Base-by-base conservation (phyloP, 2,888 invertebrate species). In the Cantharis rufa region DNA sequence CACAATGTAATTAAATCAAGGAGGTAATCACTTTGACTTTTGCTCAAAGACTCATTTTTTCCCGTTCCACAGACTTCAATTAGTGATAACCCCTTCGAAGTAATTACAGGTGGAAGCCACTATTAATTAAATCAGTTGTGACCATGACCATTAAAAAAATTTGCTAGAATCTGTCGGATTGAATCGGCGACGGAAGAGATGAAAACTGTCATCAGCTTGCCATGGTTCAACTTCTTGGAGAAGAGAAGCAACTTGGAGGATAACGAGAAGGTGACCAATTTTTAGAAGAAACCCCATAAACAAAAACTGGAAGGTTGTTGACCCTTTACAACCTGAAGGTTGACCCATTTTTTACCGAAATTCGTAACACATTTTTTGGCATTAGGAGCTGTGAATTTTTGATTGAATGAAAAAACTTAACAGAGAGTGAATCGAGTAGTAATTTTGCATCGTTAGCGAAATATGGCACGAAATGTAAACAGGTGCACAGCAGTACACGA, bases 401-500 rank as follows among this genome's bases (percentile, higher is more conserved):
- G 48, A 48, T n/a, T 48, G 48, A 48, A 48, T 48, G n/a, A n/a
- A 48, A 48, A 48, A 48, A 48, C n/a, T n/a, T 48, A 48, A 48
- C n/a, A 7, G 48, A 2, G n/a, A 48, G 13, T 48, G 48, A 48
- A 48, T 48, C n/a, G 48, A n/a, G 48, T 7, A 48, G 48, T 48
- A 48, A 48, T 48, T 48, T 48, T n/a, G 48, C 48, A 48, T 28
- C 64, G 69, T 70, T 70, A 76, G 72, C 72, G 70, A 76, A 75
- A 70, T 72, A 76, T 72, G 68, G 71, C 75, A 48, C 62, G 72
- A 71, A 71, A 74, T 69, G 74, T 74, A 75, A 78, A 75, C 78
- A 78, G 78, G 78, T 78, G 78, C 73, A 74, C 72, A 15, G 61
- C 72, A 72, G 62, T 71, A 76, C 69, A 71, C 75, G 66, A 48